A percentile compares a stretch with the other conserved stretches of the same genome.
phyloP scores from a whole-genome alignment of 23 tunicate species.

The Trididemnum nubilum region DNA sequence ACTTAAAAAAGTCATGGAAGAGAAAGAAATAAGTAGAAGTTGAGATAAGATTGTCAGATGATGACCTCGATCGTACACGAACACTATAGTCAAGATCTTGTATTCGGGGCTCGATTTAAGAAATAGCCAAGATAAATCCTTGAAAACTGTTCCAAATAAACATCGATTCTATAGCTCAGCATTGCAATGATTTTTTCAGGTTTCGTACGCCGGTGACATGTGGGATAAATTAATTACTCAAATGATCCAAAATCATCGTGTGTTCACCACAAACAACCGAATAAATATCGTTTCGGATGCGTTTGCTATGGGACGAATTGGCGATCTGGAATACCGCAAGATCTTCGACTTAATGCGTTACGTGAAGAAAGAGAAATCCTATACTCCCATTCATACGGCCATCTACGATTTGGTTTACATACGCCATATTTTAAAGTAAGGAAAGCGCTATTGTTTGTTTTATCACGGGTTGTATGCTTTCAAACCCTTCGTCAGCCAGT shows the following conservation, averaged over 20 bases:
- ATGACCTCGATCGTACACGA: too few relatives aligned
- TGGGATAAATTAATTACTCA: conserved; percentile 40
- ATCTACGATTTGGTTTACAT: conserved; percentile 27
- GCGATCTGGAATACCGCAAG: conserved; percentile 35
- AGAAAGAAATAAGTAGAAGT: too few relatives aligned
- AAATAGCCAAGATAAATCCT: too few relatives aligned
- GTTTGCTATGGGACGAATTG: conserved; percentile 43
- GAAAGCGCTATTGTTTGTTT: too few relatives aligned
- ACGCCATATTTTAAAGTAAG: conserved; percentile 36
- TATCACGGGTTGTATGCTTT: too few relatives aligned
- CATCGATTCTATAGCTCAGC: too few relatives aligned
- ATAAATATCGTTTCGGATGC: conserved; percentile 53
- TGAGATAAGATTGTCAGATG: too few relatives aligned
- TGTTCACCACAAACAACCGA: conserved; percentile 50
- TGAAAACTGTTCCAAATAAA: too few relatives aligned
- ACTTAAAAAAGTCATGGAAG: too few relatives aligned
- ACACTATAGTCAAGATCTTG: too few relatives aligned
- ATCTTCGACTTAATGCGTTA: conserved; percentile 48
- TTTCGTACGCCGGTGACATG: conserved; percentile 46
- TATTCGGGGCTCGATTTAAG: too few relatives aligned
- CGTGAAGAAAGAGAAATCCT: conserved; percentile 45
- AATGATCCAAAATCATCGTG: conserved; percentile 36
- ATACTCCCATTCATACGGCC: conserved; percentile 33
- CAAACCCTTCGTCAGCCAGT: not conserved
- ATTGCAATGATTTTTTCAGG: conserved; percentile 52